A percentile compares a stretch with the other conserved stretches of the same genome.
Conservation (phyloP, 2,888 invertebrate species). For the Mythimna pallens region DNA sequence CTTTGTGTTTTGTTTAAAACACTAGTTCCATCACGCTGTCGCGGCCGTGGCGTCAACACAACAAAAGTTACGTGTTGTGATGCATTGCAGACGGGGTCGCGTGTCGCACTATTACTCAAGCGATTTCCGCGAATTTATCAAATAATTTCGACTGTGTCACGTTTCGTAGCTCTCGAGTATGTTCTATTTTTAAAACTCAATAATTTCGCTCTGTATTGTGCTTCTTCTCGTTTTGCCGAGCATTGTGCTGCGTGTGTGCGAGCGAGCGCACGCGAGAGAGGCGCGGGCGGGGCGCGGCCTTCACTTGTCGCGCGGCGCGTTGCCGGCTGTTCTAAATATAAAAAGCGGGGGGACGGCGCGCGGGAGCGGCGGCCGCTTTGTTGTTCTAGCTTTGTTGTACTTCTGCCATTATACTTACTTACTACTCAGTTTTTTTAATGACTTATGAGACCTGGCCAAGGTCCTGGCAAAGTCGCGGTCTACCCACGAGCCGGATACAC, state of each 20-base stretch:
- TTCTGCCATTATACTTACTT: conserved; percentile 53
- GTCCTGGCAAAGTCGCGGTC: conserved; percentile 35
- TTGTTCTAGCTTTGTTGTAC: conserved; percentile 72
- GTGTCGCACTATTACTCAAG: conserved; percentile 33
- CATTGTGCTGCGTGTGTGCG: conserved; percentile 55
- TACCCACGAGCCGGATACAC: conserved; percentile 34
- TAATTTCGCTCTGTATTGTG: conserved; percentile 76
- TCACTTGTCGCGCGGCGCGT: conserved; percentile 83
- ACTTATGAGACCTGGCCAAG: conserved; percentile 42
- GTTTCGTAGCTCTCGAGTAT: conserved; percentile 82
- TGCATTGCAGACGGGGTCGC: conserved; percentile 51
- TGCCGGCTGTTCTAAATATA: conserved; percentile 78
- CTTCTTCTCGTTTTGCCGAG: conserved; percentile 66
- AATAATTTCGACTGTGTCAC: conserved; percentile 70
- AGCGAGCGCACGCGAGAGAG: conserved; percentile 66
- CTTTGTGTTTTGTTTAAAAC: not conserved
- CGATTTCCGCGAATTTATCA: conserved; percentile 72
- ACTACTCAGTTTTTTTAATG: conserved; percentile 45
- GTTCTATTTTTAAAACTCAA: conserved; percentile 83
- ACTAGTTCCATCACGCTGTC: not conserved
- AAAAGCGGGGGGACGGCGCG: conserved; percentile 54
- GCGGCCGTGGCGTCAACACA: conserved; percentile 3
- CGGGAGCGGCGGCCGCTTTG: conserved; percentile 67
- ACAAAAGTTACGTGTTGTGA: conserved; percentile 19
- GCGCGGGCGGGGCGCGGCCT: conserved; percentile 81